Conservation (phyloP, 2,888 invertebrate species). For the Eubasilissa splendida region DNA sequence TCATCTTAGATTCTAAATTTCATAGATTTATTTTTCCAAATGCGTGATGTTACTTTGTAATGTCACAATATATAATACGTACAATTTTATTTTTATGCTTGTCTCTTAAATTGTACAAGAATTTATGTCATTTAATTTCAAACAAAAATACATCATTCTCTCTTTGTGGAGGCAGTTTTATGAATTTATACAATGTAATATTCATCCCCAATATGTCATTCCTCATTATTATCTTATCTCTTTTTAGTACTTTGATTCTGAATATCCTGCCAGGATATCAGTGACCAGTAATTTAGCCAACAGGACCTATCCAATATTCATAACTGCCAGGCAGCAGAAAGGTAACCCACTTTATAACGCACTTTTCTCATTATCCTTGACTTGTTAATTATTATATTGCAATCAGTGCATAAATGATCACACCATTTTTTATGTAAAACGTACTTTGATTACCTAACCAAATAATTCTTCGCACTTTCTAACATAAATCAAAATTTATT, state of each 20-base stretch:
- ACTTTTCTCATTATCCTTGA: neutral
- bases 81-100: neutral
- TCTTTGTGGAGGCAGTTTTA: neutral
- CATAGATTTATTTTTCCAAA: too few relatives aligned
- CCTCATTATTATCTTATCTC: neutral
- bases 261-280: slow-evolving; percentile 67
- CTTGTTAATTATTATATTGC: too few relatives aligned
- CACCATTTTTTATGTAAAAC: too few relatives aligned
- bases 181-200: neutral
- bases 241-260: slow-evolving; percentile 38
- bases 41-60: neutral
- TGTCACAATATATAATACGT: neutral
- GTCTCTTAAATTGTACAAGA: neutral
- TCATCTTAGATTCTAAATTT: too few relatives aligned
- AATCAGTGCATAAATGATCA: too few relatives aligned
- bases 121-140: neutral
- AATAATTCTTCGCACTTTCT: too few relatives aligned
- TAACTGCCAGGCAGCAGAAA: slow-evolving; percentile 82
- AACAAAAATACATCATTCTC: neutral
- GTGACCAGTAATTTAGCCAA: slow-evolving; percentile 71
- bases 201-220: neutral
- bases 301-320: slow-evolving; percentile 76
- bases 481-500: too few relatives aligned
- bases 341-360: slow-evolving; percentile 61
- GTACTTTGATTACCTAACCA: too few relatives aligned